phyloP scores from a whole-genome alignment of 2,888 invertebrate genomes.

The Chymomyza caudatula region DNA sequence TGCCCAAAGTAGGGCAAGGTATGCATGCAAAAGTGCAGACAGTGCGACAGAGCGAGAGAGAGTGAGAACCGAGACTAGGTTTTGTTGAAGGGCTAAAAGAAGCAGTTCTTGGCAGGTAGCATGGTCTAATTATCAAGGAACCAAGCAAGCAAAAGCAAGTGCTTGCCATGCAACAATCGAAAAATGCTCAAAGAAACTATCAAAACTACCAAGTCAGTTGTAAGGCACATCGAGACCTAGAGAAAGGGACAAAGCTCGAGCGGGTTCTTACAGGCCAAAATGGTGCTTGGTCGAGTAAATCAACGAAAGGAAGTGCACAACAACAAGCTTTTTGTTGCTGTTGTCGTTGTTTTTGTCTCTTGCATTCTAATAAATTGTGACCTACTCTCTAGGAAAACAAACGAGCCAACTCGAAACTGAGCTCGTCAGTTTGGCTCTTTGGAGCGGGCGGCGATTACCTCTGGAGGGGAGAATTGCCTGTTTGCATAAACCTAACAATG shows the following conservation, averaged over 20 bases:
- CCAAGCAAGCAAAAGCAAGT: conserved; percentile 2
- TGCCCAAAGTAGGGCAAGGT: background rate
- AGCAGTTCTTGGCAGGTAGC: conserved; percentile 23
- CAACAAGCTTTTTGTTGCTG: background rate
- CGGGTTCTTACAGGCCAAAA: background rate
- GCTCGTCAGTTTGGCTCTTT: background rate
- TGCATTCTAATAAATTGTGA: background rate
- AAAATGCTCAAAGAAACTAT: background rate
- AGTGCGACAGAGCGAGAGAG: conserved; percentile 4
- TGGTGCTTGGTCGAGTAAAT: background rate
- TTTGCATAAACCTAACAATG: background rate
- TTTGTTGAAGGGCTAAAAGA: conserved; percentile 11
- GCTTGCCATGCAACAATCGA: background rate
- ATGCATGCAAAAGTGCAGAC: background rate
- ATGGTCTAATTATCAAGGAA: conserved; percentile 48
- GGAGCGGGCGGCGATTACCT: background rate
- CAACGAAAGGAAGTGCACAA: background rate
- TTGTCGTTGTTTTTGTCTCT: background rate
- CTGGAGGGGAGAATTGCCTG: background rate
- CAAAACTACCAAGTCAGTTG: background rate
- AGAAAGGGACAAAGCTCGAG: background rate
- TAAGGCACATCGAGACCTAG: background rate
- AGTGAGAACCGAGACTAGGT: conserved; percentile 11
- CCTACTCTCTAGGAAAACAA: background rate
- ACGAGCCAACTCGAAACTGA: background rate